These are phyloP conservation scores for Rosalia funebris DNA, from an alignment of 2,888 invertebrate genomes.

Conservation along the genomic window DNA sequence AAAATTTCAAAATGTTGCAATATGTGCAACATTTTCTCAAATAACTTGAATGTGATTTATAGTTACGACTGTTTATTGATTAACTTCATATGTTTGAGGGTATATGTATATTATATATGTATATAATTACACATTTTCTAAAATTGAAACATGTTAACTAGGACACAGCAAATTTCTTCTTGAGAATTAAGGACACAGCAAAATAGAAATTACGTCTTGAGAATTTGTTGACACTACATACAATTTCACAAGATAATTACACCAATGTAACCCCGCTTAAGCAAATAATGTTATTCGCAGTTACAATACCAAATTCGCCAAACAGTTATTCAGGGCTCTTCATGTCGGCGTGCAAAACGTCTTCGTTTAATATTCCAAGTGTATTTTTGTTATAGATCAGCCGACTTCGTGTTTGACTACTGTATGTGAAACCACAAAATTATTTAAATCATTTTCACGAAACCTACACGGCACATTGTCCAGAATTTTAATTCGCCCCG, in stretches of 20 bases:
- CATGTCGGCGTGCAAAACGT: background rate
- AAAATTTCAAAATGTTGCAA: too few relatives aligned
- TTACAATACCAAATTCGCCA: background rate
- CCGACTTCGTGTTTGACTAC: conserved; percentile 26
- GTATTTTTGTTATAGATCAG: conserved; percentile 29
- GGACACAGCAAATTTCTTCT: too few relatives aligned
- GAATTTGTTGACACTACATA: too few relatives aligned
- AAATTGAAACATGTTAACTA: too few relatives aligned
- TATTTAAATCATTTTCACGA: conserved; percentile 35
- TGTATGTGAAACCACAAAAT: conserved; percentile 33
- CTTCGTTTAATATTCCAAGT: conserved; percentile 16
- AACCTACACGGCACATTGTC: conserved; percentile 18
- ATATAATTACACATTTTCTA: too few relatives aligned
- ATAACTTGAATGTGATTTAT: too few relatives aligned
- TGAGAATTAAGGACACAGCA: too few relatives aligned
- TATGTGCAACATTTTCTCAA: too few relatives aligned
- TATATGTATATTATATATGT: too few relatives aligned
- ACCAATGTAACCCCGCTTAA: background rate
- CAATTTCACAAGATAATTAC: background rate
- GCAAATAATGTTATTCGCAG: background rate
- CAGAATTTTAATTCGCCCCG: conserved; percentile 29
- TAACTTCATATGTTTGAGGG: too few relatives aligned
- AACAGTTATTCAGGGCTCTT: background rate
- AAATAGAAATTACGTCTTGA: too few relatives aligned
- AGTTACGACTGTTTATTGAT: too few relatives aligned